Evolutionary conservation across 1,140 invertebrate species (phyloP).

Genomic region (Berghia stephanieae): DNA sequence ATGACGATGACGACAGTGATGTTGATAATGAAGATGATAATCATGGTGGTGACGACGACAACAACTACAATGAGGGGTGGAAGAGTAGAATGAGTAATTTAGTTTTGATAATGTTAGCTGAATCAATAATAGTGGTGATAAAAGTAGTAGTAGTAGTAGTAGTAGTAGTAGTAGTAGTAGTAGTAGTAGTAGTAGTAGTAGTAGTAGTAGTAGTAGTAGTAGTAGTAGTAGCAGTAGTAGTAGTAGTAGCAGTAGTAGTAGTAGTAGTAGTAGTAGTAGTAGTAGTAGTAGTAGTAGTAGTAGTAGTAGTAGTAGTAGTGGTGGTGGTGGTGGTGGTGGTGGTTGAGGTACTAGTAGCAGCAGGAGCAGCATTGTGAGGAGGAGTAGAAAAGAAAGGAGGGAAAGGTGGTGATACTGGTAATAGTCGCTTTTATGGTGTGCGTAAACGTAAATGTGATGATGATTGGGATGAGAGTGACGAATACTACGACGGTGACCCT

Average conservation of each 20-base stretch:
- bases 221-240: background rate
- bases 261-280: background rate
- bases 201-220: background rate
- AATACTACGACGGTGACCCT: too few species aligned
- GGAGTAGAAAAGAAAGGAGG: too few species aligned
- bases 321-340: too few species aligned
- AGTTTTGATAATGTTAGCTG: background rate
- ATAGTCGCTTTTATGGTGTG: background rate
- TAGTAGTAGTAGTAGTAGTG: background rate
- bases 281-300: background rate
- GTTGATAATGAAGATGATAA: too few species aligned
- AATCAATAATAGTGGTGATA: background rate
- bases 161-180: background rate
- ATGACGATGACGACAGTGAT: too few species aligned
- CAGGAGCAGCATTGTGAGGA: background rate
- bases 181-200: background rate
- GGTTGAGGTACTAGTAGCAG: too few species aligned
- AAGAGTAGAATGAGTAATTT: background rate
- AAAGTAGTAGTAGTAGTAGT: background rate
- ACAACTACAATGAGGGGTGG: background rate
- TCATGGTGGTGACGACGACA: too few species aligned
- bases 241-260: background rate
- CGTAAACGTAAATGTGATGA: too few species aligned
- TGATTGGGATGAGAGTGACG: too few species aligned
- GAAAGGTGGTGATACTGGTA: background rate